These are phyloP conservation scores for Tylochromis polylepis DNA, from an alignment of 2,113 vertebrate species.

Conservation along the genomic window DNA sequence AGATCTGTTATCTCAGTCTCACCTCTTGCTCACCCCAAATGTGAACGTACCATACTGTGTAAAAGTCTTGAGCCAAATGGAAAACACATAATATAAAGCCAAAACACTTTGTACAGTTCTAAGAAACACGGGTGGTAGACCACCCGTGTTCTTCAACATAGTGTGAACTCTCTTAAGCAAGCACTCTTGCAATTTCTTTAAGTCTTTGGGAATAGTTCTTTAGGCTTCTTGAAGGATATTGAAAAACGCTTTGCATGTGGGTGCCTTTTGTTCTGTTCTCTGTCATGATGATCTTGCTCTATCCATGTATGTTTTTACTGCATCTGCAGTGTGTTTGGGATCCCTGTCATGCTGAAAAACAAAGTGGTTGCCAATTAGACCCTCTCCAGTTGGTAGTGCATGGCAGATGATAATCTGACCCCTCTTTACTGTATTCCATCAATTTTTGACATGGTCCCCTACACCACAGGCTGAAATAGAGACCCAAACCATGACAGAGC, in stretches of 20 bases:
- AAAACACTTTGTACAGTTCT: too few species aligned
- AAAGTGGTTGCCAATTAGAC: not conserved
- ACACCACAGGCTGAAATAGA: not conserved
- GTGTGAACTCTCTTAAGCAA: too few species aligned
- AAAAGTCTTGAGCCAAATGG: not conserved
- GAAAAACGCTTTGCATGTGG: too few species aligned
- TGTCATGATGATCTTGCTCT: too few species aligned
- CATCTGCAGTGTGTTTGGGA: not conserved
- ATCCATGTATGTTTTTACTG: not conserved
- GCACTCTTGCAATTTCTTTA: too few species aligned
- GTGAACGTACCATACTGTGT: not conserved
- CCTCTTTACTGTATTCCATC: not conserved
- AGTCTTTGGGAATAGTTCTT: too few species aligned
- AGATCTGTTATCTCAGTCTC: not conserved
- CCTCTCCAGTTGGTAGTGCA: not conserved
- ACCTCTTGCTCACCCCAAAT: not conserved
- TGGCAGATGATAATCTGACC: not conserved
- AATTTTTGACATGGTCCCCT: not conserved
- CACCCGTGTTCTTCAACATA: too few species aligned
- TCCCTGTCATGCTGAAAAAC: not conserved
- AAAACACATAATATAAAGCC: too few species aligned
- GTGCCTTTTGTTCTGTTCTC: too few species aligned
- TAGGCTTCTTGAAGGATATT: too few species aligned
- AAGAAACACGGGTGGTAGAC: too few species aligned
- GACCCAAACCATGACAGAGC: too few species aligned